Conservation (phyloP, 1,140 invertebrate genomes). For the Proales similis region DNA sequence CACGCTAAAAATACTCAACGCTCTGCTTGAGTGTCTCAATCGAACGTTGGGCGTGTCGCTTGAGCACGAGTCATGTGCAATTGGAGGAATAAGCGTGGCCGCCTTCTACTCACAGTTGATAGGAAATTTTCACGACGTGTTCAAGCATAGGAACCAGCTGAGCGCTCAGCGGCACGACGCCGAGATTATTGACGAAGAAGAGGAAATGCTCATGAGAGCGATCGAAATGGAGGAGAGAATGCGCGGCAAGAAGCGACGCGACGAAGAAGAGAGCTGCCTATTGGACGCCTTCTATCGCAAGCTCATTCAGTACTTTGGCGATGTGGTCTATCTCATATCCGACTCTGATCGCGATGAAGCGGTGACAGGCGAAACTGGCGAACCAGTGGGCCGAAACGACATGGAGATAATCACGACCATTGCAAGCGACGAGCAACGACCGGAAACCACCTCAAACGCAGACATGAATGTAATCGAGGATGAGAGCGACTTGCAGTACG, state of each 20-base stretch:
- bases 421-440: not conserved
- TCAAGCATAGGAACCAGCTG: not conserved
- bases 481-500: too few species aligned
- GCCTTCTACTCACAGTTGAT: not conserved
- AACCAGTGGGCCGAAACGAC: not conserved
- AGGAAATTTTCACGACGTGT: conserved; percentile 6
- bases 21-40: conserved; percentile 15
- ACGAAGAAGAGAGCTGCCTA: conserved; percentile 3
- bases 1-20: not conserved
- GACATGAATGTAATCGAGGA: too few species aligned
- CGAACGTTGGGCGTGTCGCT: not conserved
- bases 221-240: too few species aligned
- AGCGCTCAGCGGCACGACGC: not conserved
- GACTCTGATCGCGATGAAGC: not conserved
- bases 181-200: not conserved
- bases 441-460: too few species aligned
- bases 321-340: not conserved
- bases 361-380: not conserved
- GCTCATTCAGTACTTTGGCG: conserved; percentile 4
- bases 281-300: conserved; percentile 8
- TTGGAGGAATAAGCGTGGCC: too few species aligned
- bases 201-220: too few species aligned
- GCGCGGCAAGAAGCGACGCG: too few species aligned
- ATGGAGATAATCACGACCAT: conserved; percentile 28
- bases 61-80: too few species aligned